A percentile compares a stretch with the other conserved stretches of the same genome.
These are phyloP conservation scores for Myotis brandtii DNA, from an alignment of 2,113 vertebrate species.

Conservation along the genomic window DNA sequence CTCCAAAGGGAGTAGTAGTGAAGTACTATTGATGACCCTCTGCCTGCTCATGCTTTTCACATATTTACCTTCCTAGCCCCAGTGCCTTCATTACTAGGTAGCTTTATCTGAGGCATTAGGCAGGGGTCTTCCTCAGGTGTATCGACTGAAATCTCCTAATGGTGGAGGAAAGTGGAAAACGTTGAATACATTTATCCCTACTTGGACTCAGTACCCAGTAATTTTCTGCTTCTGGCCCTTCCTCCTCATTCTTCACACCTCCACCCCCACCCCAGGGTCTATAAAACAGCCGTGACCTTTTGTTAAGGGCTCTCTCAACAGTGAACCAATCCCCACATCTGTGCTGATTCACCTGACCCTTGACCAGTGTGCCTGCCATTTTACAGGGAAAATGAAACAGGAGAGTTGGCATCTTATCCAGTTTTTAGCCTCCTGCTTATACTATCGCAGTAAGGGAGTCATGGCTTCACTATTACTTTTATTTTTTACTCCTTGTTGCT, in stretches of 20 bases:
- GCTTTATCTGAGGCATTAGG: neutral
- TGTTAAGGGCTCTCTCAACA: neutral
- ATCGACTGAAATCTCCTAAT: neutral
- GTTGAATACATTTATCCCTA: neutral
- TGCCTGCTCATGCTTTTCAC: neutral
- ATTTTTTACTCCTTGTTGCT: neutral
- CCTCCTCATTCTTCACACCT: neutral
- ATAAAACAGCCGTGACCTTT: neutral
- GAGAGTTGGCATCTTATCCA: neutral
- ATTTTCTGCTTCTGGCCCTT: neutral
- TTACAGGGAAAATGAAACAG: neutral
- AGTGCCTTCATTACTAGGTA: neutral
- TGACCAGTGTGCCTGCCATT: neutral
- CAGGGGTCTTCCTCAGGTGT: neutral
- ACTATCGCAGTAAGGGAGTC: neutral
- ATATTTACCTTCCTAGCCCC: neutral
- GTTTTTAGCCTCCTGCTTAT: neutral
- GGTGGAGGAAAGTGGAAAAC: neutral
- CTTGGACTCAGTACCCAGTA: neutral
- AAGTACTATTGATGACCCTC: neutral
- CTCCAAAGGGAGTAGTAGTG: neutral
- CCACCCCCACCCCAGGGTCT: neutral
- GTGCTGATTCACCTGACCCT: neutral
- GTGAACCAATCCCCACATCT: neutral
- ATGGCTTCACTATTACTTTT: neutral